A percentile compares a stretch with the other conserved stretches of the same genome.
phyloP scores from a whole-genome alignment of 2,797 vertebrate species.

The Pseudomugil tenellus region DNA sequence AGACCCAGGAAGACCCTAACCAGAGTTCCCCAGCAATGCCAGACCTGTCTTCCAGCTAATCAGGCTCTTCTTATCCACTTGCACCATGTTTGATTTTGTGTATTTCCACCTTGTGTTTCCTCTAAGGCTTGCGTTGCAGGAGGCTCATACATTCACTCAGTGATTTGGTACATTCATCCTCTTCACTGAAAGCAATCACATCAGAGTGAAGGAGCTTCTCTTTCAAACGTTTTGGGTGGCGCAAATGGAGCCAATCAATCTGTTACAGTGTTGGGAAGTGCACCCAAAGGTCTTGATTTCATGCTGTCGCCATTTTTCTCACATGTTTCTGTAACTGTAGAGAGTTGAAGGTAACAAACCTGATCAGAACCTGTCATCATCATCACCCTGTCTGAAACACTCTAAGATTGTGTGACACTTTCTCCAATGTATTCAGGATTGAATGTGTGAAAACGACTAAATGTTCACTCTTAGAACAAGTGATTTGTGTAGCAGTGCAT shows the following conservation, averaged over 20 bases:
- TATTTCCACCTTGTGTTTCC: conserved; percentile 7
- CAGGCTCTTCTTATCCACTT: neutral
- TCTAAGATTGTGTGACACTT: neutral
- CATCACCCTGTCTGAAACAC: conserved; percentile 10
- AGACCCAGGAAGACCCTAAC: conserved; percentile 2
- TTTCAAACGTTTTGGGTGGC: conserved; percentile 14
- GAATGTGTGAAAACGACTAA: conserved; percentile 17
- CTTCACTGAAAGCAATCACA: conserved; percentile 35
- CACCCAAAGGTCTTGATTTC: conserved; percentile 10
- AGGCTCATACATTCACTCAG: conserved; percentile 68
- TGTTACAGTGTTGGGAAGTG: neutral
- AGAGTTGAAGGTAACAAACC: conserved; percentile 45
- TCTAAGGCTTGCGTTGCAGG: neutral
- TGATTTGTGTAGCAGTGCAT: conserved; percentile 23
- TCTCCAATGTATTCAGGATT: conserved; percentile 15
- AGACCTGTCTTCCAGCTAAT: neutral
- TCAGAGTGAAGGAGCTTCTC: conserved; percentile 29
- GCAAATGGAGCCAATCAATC: neutral
- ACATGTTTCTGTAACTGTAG: conserved; percentile 10
- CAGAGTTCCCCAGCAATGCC: neutral
- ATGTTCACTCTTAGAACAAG: conserved; percentile 8
- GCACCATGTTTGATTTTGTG: neutral
- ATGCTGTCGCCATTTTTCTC: conserved; percentile 17
- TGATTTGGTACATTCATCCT: conserved; percentile 70
- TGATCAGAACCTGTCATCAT: conserved; percentile 41